Evolutionary conservation across 2,888 invertebrate genomes (phyloP).

Genomic region (Chymomyza fuscimana): DNA sequence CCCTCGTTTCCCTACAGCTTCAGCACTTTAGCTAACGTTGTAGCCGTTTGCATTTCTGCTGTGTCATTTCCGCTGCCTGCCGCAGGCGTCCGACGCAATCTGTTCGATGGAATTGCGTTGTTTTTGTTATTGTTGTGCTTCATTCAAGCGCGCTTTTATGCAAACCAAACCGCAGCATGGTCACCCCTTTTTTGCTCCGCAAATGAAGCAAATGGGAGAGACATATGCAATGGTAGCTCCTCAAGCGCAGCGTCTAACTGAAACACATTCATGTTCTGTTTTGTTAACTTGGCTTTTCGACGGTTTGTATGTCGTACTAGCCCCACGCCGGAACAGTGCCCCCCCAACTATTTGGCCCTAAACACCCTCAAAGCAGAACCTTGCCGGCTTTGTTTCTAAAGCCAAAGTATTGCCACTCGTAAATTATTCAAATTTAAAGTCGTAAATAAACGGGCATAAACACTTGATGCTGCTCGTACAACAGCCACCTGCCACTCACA

Average conservation of each 20-base stretch:
- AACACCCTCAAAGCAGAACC: too few relatives aligned
- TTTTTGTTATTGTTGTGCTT: constrained; percentile 5
- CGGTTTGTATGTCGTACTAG: not conserved
- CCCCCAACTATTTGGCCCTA: too few relatives aligned
- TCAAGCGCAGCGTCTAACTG: constrained; percentile 1
- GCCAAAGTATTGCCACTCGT: constrained; percentile 39
- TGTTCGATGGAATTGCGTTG: constrained; percentile 36
- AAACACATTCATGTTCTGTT: constrained; percentile 13
- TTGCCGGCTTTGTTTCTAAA: not conserved
- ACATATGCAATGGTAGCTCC: not conserved
- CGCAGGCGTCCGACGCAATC: constrained; percentile 48
- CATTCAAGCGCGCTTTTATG: constrained; percentile 8
- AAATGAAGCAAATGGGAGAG: too few relatives aligned
- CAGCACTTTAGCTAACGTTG: not conserved
- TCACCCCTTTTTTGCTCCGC: not conserved
- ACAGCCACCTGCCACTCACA: constrained; percentile 32
- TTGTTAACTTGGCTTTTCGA: not conserved
- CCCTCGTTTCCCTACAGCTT: not conserved
- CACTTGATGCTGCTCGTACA: constrained; percentile 52
- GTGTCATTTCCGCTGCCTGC: constrained; percentile 26
- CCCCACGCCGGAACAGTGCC: too few relatives aligned
- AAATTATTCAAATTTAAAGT: constrained; percentile 73
- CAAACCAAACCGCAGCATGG: not conserved
- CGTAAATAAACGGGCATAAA: constrained; percentile 70
- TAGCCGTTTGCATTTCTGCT: constrained; percentile 60